Evolutionary conservation across 2,797 vertebrate species (phyloP).

Genomic region (Premnoplex brunnescens): DNA sequence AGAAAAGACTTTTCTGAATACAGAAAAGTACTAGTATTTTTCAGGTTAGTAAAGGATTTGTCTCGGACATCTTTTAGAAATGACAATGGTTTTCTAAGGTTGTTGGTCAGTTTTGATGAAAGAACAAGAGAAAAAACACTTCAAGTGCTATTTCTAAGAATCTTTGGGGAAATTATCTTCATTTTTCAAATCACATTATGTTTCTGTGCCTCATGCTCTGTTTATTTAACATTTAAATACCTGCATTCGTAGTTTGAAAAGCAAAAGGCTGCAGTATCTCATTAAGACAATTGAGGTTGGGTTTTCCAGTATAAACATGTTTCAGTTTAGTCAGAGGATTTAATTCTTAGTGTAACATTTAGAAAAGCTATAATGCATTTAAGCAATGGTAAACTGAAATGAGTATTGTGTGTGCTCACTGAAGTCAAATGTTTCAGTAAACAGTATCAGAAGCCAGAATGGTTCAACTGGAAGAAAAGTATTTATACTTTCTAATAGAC

Average conservation of each 20-base stretch:
- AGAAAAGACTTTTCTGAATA: neutral
- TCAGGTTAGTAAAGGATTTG: neutral
- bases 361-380: neutral
- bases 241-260: neutral
- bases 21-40: neutral
- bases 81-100: neutral
- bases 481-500: neutral
- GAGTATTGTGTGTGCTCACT: neutral
- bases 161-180: neutral
- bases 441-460: neutral
- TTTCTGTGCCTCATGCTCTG: neutral
- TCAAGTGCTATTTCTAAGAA: neutral
- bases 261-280: neutral
- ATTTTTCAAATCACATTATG: neutral
- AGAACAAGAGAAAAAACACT: neutral
- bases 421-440: neutral
- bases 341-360: neutral
- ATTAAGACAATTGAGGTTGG: neutral
- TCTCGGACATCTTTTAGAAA: neutral
- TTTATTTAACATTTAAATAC: conserved; percentile 31
- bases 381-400: neutral
- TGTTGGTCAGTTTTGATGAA: neutral
- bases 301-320: neutral
- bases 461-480: neutral
- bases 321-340: neutral